These are phyloP conservation scores for Palythoa grandiflora DNA, from an alignment of 92 coral and sea anemone genomes.

Conservation along the genomic window DNA sequence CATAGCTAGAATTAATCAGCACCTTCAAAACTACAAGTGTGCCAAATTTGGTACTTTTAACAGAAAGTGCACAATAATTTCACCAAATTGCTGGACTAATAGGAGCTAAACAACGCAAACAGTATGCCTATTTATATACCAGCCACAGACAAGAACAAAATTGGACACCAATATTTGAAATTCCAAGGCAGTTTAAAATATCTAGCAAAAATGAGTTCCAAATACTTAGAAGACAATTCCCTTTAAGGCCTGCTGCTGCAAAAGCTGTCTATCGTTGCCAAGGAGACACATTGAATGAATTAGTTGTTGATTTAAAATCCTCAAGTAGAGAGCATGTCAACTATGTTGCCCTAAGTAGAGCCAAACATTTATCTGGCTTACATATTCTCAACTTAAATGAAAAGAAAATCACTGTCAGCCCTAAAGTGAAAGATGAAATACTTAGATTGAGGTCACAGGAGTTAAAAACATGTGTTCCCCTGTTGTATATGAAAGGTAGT, in stretches of 20 bases:
- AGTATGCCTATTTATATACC: conserved; percentile 16
- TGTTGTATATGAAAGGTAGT: background rate
- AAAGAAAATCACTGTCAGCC: background rate
- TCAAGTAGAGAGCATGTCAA: conserved; percentile 33
- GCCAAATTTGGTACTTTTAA: too few species aligned
- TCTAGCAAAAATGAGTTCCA: conserved; percentile 35
- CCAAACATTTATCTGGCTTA: background rate
- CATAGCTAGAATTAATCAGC: too few species aligned
- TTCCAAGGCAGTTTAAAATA: conserved; percentile 31
- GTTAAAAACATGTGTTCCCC: background rate
- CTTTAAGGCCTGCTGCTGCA: background rate
- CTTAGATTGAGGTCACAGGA: background rate
- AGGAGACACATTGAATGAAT: conserved; percentile 25
- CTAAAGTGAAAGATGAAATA: background rate
- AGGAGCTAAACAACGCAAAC: background rate
- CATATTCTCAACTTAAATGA: conserved; percentile 42
- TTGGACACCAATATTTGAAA: too few species aligned
- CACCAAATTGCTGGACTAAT: too few species aligned
- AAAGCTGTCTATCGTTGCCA: conserved; percentile 7
- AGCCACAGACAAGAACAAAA: background rate
- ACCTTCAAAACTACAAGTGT: too few species aligned
- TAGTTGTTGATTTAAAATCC: conserved; percentile 32
- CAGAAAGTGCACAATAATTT: too few species aligned
- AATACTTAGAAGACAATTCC: conserved; percentile 7
- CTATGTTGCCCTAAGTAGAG: conserved; percentile 44